These are phyloP conservation scores for Cyclargus thomasi DNA, from an alignment of 1,140 invertebrate species.

Conservation along the genomic window DNA sequence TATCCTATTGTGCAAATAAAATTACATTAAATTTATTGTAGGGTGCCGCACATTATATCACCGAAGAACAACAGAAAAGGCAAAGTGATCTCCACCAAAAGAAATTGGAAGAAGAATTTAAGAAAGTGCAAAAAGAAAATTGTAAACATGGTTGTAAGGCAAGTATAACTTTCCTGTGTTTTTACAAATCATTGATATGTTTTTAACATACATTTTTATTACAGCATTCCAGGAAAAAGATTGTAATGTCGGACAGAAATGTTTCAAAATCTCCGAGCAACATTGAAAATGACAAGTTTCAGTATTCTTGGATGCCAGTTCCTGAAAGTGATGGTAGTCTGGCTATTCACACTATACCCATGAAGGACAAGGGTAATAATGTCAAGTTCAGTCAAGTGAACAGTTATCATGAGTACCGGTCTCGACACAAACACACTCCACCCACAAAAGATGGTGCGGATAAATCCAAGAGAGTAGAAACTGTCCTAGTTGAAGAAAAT, in stretches of 20 bases:
- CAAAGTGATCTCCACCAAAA: conserved; percentile 45
- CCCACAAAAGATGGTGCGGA: conserved; percentile 53
- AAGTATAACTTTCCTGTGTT: conserved; percentile 23
- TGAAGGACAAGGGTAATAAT: conserved; percentile 46
- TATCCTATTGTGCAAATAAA: no score
- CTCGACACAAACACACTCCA: conserved; percentile 61
- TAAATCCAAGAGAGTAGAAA: conserved; percentile 38
- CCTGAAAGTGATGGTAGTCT: conserved; percentile 54
- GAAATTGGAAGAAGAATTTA: conserved; percentile 54
- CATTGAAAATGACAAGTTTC: conserved; percentile 36
- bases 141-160: conserved; percentile 44
- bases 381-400: conserved; percentile 56
- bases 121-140: conserved; percentile 50
- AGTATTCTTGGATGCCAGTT: conserved; percentile 67
- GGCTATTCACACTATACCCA: conserved; percentile 52
- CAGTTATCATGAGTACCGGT: conserved; percentile 64
- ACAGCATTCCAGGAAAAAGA: conserved; percentile 32
- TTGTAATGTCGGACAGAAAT: conserved; percentile 24
- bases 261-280: conserved; percentile 43
- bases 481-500: conserved; percentile 41
- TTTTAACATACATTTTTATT: conserved; percentile 2
- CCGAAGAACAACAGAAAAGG: conserved; percentile 42
- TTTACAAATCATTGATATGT: neutral
- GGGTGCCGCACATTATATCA: conserved; percentile 46
- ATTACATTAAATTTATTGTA: conserved; percentile 32